phyloP scores from a whole-genome alignment of 2,113 vertebrate genomes.

The Haemorhous mexicanus region DNA sequence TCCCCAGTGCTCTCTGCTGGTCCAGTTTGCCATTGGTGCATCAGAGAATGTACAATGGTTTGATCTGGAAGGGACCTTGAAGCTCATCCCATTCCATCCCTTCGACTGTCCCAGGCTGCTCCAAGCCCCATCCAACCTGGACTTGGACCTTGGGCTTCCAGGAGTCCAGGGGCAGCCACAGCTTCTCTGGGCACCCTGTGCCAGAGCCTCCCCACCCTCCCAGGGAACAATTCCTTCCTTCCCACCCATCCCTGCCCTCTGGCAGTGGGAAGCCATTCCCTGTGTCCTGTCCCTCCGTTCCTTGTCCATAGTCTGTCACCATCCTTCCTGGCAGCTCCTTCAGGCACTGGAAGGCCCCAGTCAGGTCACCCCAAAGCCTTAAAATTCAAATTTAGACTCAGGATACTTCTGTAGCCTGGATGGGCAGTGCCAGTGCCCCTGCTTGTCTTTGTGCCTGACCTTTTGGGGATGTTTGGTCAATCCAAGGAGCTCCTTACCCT shows the following conservation, averaged over 20 bases:
- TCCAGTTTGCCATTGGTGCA: neutral
- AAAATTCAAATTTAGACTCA: neutral
- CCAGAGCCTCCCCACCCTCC: rapidly evolving
- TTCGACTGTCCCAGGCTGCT: rapidly evolving
- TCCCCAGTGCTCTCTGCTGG: neutral
- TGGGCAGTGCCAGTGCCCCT: rapidly evolving
- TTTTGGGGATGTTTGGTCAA: neutral
- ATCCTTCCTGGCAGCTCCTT: neutral
- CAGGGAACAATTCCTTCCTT: neutral
- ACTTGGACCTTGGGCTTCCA: neutral
- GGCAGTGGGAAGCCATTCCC: neutral
- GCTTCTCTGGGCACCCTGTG: neutral
- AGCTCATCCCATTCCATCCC: neutral
- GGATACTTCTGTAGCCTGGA: rapidly evolving
- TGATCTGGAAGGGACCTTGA: neutral
- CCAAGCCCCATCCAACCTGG: rapidly evolving
- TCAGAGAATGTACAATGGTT: neutral
- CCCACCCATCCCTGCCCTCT: neutral
- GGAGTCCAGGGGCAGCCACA: neutral
- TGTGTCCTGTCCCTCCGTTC: neutral
- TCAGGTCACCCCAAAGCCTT: neutral
- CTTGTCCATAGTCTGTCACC: no score
- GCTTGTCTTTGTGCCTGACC: neutral
- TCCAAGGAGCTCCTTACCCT: neutral
- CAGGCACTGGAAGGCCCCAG: neutral